These are phyloP conservation scores for Dasypus novemcinctus DNA, from an alignment of 2,113 vertebrate species.

Conservation along the genomic window DNA sequence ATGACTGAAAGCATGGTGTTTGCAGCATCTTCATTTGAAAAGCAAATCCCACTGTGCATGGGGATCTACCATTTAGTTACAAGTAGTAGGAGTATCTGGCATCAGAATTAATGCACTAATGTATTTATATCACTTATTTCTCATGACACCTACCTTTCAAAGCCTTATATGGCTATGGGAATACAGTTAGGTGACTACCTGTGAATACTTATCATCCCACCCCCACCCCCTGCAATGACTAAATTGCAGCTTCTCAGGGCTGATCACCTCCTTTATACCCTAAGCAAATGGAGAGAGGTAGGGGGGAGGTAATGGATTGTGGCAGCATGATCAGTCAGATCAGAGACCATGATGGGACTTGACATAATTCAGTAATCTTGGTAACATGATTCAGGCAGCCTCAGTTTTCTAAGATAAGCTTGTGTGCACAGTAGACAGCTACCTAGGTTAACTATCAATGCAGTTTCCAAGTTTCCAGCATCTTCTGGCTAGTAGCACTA, in stretches of 20 bases:
- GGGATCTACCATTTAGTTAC: background rate
- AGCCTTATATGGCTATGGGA: constrained; percentile 29
- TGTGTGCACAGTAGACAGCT: background rate
- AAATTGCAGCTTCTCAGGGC: background rate
- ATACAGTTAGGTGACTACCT: background rate
- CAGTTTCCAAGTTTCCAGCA: background rate
- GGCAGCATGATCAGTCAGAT: accelerated
- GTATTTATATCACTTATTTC: constrained; percentile 9
- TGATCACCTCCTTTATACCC: background rate
- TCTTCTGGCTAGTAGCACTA: too few relatives aligned
- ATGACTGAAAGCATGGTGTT: background rate
- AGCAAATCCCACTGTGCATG: background rate
- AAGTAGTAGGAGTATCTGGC: background rate
- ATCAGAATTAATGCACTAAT: background rate
- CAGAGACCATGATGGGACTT: background rate
- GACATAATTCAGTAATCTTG: background rate
- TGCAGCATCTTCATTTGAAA: background rate
- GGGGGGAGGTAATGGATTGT: background rate
- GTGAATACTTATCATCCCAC: background rate
- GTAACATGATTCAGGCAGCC: background rate
- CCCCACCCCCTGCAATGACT: constrained; percentile 34
- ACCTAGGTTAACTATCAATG: background rate
- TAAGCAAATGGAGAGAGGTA: background rate
- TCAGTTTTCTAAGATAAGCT: background rate
- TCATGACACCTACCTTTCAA: background rate